These are phyloP conservation scores for Pseudanteris insignis DNA, from an alignment of 2,888 invertebrate genomes.

Conservation along the genomic window DNA sequence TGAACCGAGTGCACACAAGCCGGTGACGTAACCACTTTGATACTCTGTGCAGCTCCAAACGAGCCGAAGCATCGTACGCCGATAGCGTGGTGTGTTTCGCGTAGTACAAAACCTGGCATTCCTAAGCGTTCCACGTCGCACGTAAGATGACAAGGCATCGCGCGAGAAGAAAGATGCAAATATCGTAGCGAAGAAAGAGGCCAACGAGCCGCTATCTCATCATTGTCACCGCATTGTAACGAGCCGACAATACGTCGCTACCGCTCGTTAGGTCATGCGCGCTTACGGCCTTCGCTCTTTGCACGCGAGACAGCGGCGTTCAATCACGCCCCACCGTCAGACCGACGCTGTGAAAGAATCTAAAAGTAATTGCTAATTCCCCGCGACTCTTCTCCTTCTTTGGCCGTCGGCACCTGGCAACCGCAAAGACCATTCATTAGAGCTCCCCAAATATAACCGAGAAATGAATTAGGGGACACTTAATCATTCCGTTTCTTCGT, in stretches of 20 bases:
- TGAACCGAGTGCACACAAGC: slow-evolving; percentile 2
- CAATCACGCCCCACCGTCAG: slow-evolving; percentile 43
- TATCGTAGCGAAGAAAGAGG: slow-evolving; percentile 26
- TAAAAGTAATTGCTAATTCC: slow-evolving; percentile 51
- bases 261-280: slow-evolving; percentile 49
- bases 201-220: slow-evolving; percentile 58
- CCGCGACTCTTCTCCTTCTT: slow-evolving; percentile 40
- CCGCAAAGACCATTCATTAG: slow-evolving; percentile 33
- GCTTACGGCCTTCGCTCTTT: slow-evolving; percentile 28
- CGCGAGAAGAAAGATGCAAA: slow-evolving; percentile 36
- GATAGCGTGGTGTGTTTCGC: slow-evolving; percentile 13
- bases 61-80: slow-evolving; percentile 27
- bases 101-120: slow-evolving; percentile 31
- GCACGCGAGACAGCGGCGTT: slow-evolving; percentile 32
- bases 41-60: slow-evolving; percentile 20
- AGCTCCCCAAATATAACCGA: slow-evolving; percentile 34
- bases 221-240: slow-evolving; percentile 62
- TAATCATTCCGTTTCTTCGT: slow-evolving; percentile 39
- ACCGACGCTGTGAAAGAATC: slow-evolving; percentile 54
- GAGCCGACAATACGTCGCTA: slow-evolving; percentile 49
- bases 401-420: slow-evolving; percentile 35
- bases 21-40: slow-evolving; percentile 39
- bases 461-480: slow-evolving; percentile 31
- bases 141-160: slow-evolving; percentile 25
- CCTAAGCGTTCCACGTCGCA: slow-evolving; percentile 44